These are phyloP conservation scores for Embidobia sp. DNA, from an alignment of 2,888 invertebrate genomes.

Conservation along the genomic window DNA sequence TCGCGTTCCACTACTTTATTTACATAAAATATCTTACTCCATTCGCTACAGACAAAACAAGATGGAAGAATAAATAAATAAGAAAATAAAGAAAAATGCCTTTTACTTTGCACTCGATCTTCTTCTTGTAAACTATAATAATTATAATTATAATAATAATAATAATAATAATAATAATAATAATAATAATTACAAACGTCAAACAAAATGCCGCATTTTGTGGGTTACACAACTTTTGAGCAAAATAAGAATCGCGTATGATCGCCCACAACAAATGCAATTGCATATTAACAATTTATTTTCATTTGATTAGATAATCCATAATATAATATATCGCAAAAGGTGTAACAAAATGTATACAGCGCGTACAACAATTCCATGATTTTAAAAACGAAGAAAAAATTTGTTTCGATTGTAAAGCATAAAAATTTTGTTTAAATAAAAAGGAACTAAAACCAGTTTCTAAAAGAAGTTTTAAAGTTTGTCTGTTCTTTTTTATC, in stretches of 20 bases:
- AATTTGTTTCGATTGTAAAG: not conserved
- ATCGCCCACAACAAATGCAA: conserved; percentile 26
- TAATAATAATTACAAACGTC: too few relatives aligned
- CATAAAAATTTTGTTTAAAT: conserved; percentile 9
- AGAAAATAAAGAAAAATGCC: conserved; percentile 6
- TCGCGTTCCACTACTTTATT: conserved; percentile 70
- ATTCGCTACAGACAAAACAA: conserved; percentile 54
- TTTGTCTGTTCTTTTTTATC: conserved; percentile 20
- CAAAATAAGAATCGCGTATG: conserved; percentile 22
- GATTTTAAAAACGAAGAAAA: not conserved
- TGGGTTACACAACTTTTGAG: conserved; percentile 26
- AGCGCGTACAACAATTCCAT: conserved; percentile 12
- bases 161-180: too few relatives aligned
- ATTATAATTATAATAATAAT: too few relatives aligned
- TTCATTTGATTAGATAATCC: conserved; percentile 20
- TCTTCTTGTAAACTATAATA: conserved; percentile 15
- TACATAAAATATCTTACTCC: conserved; percentile 69
- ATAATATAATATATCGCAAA: conserved; percentile 19
- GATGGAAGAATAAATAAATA: not conserved
- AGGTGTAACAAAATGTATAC: too few relatives aligned
- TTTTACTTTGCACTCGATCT: conserved; percentile 16
- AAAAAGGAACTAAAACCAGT: too few relatives aligned
- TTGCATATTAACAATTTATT: conserved; percentile 19
- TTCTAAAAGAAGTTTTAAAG: too few relatives aligned
- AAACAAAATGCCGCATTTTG: conserved; percentile 29